Percentiles rank a stretch among this genome's conserved stretches.
Conservation (phyloP, 2,113 vertebrate species). For the Porphyrio hochstetteri region DNA sequence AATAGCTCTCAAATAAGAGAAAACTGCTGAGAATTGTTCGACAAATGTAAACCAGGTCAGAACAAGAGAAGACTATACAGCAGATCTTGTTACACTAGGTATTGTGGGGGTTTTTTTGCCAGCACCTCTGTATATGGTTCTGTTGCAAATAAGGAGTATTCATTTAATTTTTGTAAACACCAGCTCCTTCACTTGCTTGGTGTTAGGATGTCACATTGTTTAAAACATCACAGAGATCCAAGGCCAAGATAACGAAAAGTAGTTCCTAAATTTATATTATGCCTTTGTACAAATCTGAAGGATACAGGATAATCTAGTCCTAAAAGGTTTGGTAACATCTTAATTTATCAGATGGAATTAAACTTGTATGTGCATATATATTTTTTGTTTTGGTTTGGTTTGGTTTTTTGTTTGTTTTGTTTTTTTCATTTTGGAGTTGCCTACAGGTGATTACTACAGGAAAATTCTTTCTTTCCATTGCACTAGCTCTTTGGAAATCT, state of each 20-base stretch:
- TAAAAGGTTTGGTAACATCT: not conserved
- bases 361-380: fast-evolving
- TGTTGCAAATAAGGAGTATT: not conserved
- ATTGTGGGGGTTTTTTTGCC: not conserved
- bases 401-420: no score
- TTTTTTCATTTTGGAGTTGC: not conserved
- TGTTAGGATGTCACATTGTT: not conserved
- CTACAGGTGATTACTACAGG: not conserved
- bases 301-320: not conserved
- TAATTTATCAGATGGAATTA: not conserved
- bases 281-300: not conserved
- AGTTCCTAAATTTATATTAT: not conserved
- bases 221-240: not conserved
- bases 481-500: not conserved
- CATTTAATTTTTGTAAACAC: not conserved
- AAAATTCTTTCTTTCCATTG: not conserved
- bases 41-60: not conserved
- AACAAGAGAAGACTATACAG: fast-evolving
- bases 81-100: not conserved
- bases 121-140: not conserved
- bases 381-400: not conserved
- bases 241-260: not conserved
- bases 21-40: not conserved
- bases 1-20: not conserved
- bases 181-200: not conserved